Percentiles rank a stretch among this genome's conserved stretches.
phyloP scores from a whole-genome alignment of 2,797 vertebrate genomes.

The Urophycis tenuis region DNA sequence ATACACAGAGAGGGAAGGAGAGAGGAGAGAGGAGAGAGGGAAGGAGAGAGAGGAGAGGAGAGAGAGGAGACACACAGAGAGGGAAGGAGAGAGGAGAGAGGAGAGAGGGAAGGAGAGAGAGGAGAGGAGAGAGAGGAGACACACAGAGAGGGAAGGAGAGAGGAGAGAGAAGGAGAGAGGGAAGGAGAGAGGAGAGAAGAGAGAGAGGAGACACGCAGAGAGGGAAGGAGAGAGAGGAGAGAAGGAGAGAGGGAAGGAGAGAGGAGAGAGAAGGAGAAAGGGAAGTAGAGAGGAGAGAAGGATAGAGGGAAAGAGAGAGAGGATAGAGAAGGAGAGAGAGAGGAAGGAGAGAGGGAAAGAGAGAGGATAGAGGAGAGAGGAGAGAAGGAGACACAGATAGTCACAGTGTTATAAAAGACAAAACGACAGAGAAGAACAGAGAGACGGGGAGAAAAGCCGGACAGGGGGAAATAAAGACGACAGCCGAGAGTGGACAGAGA shows the following conservation, averaged over 20 bases:
- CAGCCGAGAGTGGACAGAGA: slow-evolving; percentile 22
- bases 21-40: not conserved
- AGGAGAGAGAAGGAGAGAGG: not conserved
- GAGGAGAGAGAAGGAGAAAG: not conserved
- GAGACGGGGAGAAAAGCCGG: not conserved
- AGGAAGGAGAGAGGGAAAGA: not conserved
- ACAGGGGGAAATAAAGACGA: not conserved
- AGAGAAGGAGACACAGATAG: not conserved
- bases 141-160: not conserved
- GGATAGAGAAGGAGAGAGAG: not conserved
- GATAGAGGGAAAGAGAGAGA: not conserved
- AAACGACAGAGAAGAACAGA: not conserved
- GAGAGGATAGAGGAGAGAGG: not conserved
- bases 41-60: not conserved
- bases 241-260: not conserved
- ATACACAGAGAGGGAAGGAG: not conserved
- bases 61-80: too few species aligned
- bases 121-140: not conserved
- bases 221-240: not conserved
- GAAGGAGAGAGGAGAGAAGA: not conserved
- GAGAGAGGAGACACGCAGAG: not conserved
- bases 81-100: not conserved
- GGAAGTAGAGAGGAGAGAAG: not conserved
- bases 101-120: not conserved
- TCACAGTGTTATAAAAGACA: too few species aligned